These are phyloP conservation scores for Schlechtendalia chinensis DNA, from an alignment of 1,140 invertebrate genomes.

Conservation along the genomic window DNA sequence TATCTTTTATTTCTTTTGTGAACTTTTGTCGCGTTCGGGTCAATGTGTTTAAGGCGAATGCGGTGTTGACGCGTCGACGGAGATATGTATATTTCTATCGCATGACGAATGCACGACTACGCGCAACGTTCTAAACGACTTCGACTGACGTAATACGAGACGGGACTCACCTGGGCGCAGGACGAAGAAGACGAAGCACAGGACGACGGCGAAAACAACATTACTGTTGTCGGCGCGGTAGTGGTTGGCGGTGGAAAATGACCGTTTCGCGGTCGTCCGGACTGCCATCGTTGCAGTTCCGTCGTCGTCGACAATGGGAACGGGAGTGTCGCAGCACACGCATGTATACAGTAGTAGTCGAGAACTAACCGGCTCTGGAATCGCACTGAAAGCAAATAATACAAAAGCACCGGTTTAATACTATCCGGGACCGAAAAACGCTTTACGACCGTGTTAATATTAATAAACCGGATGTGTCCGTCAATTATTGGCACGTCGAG, in stretches of 20 bases:
- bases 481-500: background rate
- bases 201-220: background rate
- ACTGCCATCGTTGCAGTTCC: conserved; percentile 12
- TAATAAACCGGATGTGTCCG: background rate
- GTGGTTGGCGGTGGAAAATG: background rate
- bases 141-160: too few relatives aligned
- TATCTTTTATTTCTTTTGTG: too few relatives aligned
- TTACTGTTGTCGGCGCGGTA: background rate
- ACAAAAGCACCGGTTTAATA: background rate
- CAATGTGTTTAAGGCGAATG: too few relatives aligned
- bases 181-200: background rate
- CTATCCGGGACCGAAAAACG: too few relatives aligned
- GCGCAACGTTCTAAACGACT: too few relatives aligned
- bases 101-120: too few relatives aligned
- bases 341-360: conserved; percentile 21
- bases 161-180: background rate
- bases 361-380: conserved; percentile 46
- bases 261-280: conserved; percentile 9
- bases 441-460: too few relatives aligned
- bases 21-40: too few relatives aligned
- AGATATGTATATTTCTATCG: too few relatives aligned
- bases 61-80: too few relatives aligned
- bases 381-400: conserved; percentile 32
- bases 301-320: conserved; percentile 46
- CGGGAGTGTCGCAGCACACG: conserved; percentile 45